Evolutionary conservation across 2,888 invertebrate genomes (phyloP).

Genomic region (Meandrusa payeni): DNA sequence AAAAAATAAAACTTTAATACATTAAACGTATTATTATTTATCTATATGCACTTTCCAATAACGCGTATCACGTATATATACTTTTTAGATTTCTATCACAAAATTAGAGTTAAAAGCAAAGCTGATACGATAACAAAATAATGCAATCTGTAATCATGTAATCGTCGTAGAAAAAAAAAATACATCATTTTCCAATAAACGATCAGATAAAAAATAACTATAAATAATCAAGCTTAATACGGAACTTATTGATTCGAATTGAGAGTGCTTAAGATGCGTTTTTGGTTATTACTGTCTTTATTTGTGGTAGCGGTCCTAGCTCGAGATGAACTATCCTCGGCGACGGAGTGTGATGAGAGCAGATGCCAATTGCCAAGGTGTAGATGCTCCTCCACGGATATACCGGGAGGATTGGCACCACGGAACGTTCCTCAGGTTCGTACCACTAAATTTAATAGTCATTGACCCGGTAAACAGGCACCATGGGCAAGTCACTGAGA

Average conservation of each 20-base stretch:
- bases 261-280: too few relatives aligned
- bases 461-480: too few relatives aligned
- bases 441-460: too few relatives aligned
- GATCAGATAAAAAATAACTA: constrained; percentile 5
- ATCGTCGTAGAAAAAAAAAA: too few relatives aligned
- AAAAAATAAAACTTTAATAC: too few relatives aligned
- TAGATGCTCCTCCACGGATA: constrained; percentile 67
- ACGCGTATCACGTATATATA: too few relatives aligned
- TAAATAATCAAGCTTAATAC: neutral
- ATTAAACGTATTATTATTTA: too few relatives aligned
- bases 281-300: neutral
- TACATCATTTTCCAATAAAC: neutral
- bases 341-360: constrained; percentile 50
- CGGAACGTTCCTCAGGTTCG: constrained; percentile 76
- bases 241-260: neutral
- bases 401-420: constrained; percentile 65
- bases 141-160: neutral
- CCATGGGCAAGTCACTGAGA: too few relatives aligned
- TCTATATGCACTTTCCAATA: too few relatives aligned
- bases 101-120: too few relatives aligned
- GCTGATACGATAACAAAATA: too few relatives aligned
- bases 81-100: too few relatives aligned
- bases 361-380: constrained; percentile 76
- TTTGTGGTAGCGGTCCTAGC: constrained; percentile 1
- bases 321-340: constrained; percentile 36